A percentile compares a stretch with the other conserved stretches of the same genome.
phyloP scores from a whole-genome alignment of 2,888 invertebrate genomes.

The Diaphora mendica region DNA sequence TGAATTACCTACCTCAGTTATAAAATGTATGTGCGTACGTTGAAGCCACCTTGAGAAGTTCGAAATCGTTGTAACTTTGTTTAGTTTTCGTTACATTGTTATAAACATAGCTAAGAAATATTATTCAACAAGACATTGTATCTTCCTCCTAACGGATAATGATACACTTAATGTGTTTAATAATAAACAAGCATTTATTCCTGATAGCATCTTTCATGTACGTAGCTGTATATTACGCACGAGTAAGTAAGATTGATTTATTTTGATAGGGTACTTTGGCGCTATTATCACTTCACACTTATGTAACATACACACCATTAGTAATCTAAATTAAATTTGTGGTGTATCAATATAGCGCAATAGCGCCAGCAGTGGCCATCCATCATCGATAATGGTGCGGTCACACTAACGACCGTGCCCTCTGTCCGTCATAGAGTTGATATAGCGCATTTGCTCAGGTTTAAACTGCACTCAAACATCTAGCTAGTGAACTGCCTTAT shows the following conservation, averaged over 20 bases:
- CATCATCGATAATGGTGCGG: constrained; percentile 81
- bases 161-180: background rate
- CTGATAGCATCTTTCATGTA: background rate
- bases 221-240: background rate
- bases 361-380: constrained; percentile 77
- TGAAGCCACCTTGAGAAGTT: constrained; percentile 69
- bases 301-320: constrained; percentile 68
- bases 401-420: constrained; percentile 76
- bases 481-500: constrained; percentile 14
- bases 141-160: background rate
- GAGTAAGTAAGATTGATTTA: constrained; percentile 1
- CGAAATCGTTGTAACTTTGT: constrained; percentile 72
- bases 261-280: constrained; percentile 29
- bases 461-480: background rate
- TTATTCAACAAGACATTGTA: constrained; percentile 7
- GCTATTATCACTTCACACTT: constrained; percentile 53
- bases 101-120: constrained; percentile 2
- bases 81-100: constrained; percentile 13
- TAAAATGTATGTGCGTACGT: constrained; percentile 76
- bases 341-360: constrained; percentile 74
- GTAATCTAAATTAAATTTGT: constrained; percentile 84
- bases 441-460: background rate
- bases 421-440: constrained; percentile 55
- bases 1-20: constrained; percentile 67
- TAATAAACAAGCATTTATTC: background rate